Evolutionary conservation across 1,140 invertebrate species (phyloP), one percentile per base, ranked within the genome.

Genomic region (Bacillus rossius): DNA sequence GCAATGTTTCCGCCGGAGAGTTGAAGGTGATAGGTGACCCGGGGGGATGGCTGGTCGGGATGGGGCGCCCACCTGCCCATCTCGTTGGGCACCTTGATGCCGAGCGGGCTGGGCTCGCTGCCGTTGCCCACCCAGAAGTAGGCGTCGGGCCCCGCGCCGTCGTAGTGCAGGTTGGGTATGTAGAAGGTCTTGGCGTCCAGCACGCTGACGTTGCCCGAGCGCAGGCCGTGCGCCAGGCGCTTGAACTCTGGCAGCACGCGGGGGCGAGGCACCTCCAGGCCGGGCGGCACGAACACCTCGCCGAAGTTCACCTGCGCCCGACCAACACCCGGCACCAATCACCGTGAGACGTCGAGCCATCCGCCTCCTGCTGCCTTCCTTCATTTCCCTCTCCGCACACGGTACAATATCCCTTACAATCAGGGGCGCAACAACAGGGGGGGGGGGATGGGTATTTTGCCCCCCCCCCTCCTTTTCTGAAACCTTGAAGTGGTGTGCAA

Each of bases 61-160:
- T 4, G 1, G 16, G 26, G 1, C 8, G 26, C 48, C 16, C 20
- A 83, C 82, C 79, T 82, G 62, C 89, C 88, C 67, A 88, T 80
- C 73, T 96, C 92, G 73, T 94, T 94, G 1, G 89, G 87, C 17
- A 96, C 90, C 78, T 94, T 95, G 60, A 84, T 84, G 16, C 92
- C 92, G 69, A 87, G 84, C n/a, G 85, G 76, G 66, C 82, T 85
- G 0, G 92, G 92, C 66, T 91, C 85, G 1, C 80, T 76, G 1
- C 92, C 92, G 65, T 85, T 92, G 5, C 93, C 93, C 4, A 94
- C 92, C 89, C 89, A 94, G 72, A 96, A 96, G 71, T 92, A 95
- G 4, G 92, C 91, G 69, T 94, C 92, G 1, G 91, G 88, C 1
- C 89, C 91, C 10, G 84, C 87, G 7, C 93, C 93, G 66, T 96